Conservation (phyloP, 2,113 vertebrate genomes). For the Eleginops maclovinus region DNA sequence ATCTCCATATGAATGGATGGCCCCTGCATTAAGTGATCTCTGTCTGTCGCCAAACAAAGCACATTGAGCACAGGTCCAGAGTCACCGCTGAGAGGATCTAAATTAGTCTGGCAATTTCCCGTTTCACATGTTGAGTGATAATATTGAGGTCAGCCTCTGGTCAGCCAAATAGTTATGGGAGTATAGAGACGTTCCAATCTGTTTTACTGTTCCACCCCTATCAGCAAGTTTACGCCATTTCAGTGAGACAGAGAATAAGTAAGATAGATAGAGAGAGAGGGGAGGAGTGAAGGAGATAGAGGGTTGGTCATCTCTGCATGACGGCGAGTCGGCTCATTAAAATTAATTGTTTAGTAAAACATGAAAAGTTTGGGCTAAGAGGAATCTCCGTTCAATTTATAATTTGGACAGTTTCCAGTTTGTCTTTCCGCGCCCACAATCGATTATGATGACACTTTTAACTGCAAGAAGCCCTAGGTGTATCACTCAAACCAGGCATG, state of each 20-base stretch:
- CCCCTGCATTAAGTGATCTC: conserved; percentile 12
- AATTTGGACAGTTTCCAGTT: conserved; percentile 79
- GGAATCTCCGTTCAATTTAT: conserved; percentile 69
- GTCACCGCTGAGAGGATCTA: conserved; percentile 37
- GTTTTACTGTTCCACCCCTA: conserved; percentile 70
- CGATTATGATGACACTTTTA: conserved; percentile 75
- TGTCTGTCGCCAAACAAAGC: conserved; percentile 40
- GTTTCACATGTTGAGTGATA: conserved; percentile 73
- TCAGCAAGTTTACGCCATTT: conserved; percentile 71
- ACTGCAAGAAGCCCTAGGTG: conserved; percentile 64
- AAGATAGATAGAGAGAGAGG: background rate
- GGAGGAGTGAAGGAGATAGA: conserved; percentile 2
- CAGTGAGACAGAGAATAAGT: conserved; percentile 37
- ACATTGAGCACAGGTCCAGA: conserved; percentile 17
- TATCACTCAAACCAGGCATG: conserved; percentile 59
- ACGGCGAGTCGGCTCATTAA: conserved; percentile 59
- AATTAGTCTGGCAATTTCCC: conserved; percentile 64
- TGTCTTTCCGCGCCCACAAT: conserved; percentile 64
- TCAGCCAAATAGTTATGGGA: conserved; percentile 76
- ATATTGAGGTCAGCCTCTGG: conserved; percentile 71
- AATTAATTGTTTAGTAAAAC: conserved; percentile 75
- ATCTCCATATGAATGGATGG: background rate
- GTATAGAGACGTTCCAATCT: conserved; percentile 68
- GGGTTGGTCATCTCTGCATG: conserved; percentile 23
- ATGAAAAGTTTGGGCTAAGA: conserved; percentile 70